Base-by-base conservation (phyloP, 53 echinoderm and acorn worm genomes). In the Mesocentrotus franciscanus region DNA sequence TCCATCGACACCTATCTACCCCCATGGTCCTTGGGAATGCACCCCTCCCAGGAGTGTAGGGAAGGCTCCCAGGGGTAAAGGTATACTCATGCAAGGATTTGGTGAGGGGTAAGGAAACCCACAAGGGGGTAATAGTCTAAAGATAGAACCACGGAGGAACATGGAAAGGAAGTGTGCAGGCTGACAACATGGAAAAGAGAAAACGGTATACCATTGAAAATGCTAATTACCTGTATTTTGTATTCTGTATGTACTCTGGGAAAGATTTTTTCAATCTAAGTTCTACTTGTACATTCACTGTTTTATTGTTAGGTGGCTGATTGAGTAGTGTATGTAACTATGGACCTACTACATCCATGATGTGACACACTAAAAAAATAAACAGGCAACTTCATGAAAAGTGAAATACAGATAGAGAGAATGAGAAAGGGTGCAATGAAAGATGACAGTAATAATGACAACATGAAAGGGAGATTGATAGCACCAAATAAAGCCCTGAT, bases 91-190 rank as follows among this genome's bases (percentile, higher is more conserved):
- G 20, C 81, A 81, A 42, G 42, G 16, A 81, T 39, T 81, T 42
- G 81, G 20, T 42, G 81, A 81, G 81, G 81, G 81, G 81, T 81
- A 42, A 57, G 14, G 90, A 90, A 30, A 6, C 60, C 20, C 56
- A 56, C 2, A 24, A 57, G 85, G 85, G 85, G 85, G 56, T 85
- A 56, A 56, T 27, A 12, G 34, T 49, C 56, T 29, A 56, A 14
- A 60, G 29, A 90, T 29, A 60, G 56, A 49, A 85, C 56, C 22
- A 20, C 10, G 17, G 55, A 85, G 58, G 27, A 60, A 90, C 60
- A 60, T 59, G 60, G 90, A 90, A 81, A 7, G 90, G 59, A 90
- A 90, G 60, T 90, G 29, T 29, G 90, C 90, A 60, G 90, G 29
- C 30, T 90, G 90, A 58, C 22, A 15, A 13, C 16, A 12, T 2